Base-by-base conservation (phyloP, 2,113 vertebrate genomes). In the Callocephalon fimbriatum region DNA sequence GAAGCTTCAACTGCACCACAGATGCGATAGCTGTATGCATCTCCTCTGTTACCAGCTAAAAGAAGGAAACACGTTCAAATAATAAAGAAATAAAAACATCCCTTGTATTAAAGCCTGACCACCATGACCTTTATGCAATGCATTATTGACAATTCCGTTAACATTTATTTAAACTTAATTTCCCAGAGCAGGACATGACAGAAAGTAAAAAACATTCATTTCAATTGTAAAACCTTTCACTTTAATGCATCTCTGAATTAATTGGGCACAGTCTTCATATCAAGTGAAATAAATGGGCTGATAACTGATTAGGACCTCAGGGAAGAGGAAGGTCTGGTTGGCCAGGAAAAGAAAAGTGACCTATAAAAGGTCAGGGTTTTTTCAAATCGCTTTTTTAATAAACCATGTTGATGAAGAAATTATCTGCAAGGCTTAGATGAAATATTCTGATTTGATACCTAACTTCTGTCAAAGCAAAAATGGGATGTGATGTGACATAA, bases 111-210 rank as follows among this genome's bases (percentile, higher is more conserved):
- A 96, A 98, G 88, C 80, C 95, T 97, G 97, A 96, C 97, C 97
- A 97, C 90, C 51, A 88, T 97, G 97, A 98, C 98, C 98, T 98
- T 98, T 97, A 87, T 96, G 95, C 95, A 96, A 96, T 67, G 61
- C 91, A 92, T 97, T 98, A 98, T 97, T 98, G 98, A 98, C 98
- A 98, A 98, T 98, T 98, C 96, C 32, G 67, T 98, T 98, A 98
- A 97, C 96, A 97, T 97, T 97, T 97, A 93, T 95, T 97, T 96
- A 97, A 98, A 98, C 97, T 94, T 98, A 98, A 98, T 98, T 98
- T 98, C 94, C 93, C 74, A 96, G 96, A 97, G 93, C 93, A 96
- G 98, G 97, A 98, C 97, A 98, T 97, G 98, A 98, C 97, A 97
- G 98, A 97, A 98, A 97, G 93, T 93, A 97, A 98, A 92, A 94